Percentiles rank a stretch among this genome's conserved stretches.
Conservation (phyloP, 2,888 invertebrate genomes). For the Bembecia ichneumoniformis region DNA sequence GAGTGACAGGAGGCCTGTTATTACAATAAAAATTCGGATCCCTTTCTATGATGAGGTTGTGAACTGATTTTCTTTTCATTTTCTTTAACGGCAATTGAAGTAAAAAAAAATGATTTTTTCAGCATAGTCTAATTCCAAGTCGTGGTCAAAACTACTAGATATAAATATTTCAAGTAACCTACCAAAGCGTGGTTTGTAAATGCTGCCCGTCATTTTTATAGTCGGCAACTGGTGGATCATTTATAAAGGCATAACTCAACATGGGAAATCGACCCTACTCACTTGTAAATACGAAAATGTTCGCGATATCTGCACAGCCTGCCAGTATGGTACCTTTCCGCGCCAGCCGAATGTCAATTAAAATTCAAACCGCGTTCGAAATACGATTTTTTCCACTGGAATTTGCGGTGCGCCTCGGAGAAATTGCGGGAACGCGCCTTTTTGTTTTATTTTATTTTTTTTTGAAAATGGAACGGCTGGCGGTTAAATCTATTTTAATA, state of each 20-base stretch:
- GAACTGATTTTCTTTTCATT: too few relatives aligned
- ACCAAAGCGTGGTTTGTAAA: too few relatives aligned
- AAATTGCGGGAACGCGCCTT: slow-evolving; percentile 68
- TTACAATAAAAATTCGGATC: too few relatives aligned
- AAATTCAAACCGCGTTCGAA: slow-evolving; percentile 73
- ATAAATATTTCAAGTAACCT: too few relatives aligned
- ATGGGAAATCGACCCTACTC: slow-evolving; percentile 27
- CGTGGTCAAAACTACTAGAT: too few relatives aligned
- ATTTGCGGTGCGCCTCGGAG: slow-evolving; percentile 65
- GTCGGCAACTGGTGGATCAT: slow-evolving; percentile 41
- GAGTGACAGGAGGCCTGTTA: too few relatives aligned
- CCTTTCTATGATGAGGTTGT: too few relatives aligned
- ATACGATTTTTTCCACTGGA: slow-evolving; percentile 72
- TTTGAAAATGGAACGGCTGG: slow-evolving; percentile 66
- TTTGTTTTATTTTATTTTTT: slow-evolving; percentile 65
- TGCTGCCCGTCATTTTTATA: slow-evolving; percentile 43
- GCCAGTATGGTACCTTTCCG: slow-evolving; percentile 29
- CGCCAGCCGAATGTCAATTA: slow-evolving; percentile 67
- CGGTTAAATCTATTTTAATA: slow-evolving; percentile 71
- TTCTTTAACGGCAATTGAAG: too few relatives aligned
- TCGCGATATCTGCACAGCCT: slow-evolving; percentile 41
- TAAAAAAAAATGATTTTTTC: too few relatives aligned
- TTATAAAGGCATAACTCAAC: slow-evolving; percentile 13
- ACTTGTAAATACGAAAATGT: slow-evolving; percentile 57
- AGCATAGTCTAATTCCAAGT: too few relatives aligned